A percentile compares a stretch with the other conserved stretches of the same genome.
phyloP scores from a whole-genome alignment of 2,797 vertebrate species.

The Vultur gryphus region DNA sequence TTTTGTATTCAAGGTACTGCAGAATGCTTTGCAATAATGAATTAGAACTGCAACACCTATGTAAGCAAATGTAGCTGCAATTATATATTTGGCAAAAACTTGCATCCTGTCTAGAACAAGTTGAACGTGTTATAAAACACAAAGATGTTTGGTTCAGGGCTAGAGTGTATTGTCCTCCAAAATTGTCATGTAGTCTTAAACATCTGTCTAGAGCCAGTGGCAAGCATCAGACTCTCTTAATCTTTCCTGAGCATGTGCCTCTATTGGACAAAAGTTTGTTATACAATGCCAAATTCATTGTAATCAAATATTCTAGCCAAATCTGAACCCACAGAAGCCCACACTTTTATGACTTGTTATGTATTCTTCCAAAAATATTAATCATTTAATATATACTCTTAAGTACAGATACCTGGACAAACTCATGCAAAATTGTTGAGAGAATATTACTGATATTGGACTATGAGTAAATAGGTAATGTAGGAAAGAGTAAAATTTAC shows the following conservation, averaged over 20 bases:
- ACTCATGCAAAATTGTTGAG: neutral
- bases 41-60: neutral
- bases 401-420: neutral
- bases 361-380: neutral
- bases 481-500: neutral
- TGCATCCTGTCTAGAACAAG: neutral
- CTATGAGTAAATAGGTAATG: neutral
- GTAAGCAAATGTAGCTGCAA: neutral
- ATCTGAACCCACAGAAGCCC: neutral
- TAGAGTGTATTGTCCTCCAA: neutral
- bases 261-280: neutral
- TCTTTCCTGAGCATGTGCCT: neutral
- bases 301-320: neutral
- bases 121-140: neutral
- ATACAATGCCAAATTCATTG: neutral
- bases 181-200: neutral
- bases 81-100: neutral
- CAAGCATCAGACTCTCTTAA: neutral
- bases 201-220: neutral
- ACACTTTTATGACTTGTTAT: neutral
- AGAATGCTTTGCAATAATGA: neutral
- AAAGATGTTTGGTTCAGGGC: neutral
- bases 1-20: neutral
- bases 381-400: neutral
- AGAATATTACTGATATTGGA: neutral